Evolutionary conservation across 2,113 vertebrate genomes (phyloP), one percentile per base, ranked within the genome.

Genomic region (Leptobrachium leishanense): DNA sequence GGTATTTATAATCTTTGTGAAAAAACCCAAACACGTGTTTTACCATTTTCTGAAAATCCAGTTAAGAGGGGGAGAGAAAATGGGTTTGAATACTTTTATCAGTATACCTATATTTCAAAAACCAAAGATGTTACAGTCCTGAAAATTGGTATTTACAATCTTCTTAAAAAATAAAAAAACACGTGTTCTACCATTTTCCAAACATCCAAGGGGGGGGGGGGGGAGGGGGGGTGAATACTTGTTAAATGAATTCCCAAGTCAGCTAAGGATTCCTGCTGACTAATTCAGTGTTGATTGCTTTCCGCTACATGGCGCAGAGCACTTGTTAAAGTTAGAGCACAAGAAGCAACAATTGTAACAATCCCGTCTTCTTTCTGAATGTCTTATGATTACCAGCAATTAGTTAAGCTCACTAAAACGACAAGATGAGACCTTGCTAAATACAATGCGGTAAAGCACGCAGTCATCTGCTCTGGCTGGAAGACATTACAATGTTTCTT

Each of bases 401-500:
- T 98, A 97, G 95, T 94, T 93, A 94, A 95, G 94, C 91, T 92
- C 88, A 89, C 92, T 93, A 93, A 93, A 94, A 95, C 95, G 94
- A 95, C 95, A 92, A 94, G 94, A 96, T 87, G 91, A 92, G 92
- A 92, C 92, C 92, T 89, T 90, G 94, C 91, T 92, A 93, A 95
- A 95, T 90, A 94, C 95, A 93, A 95, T 95, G 94, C 94, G 46
- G 94, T 91, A 91, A 93, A 92, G 90, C 92, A 86, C 92, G 92
- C 92, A 91, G 91, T 90, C 91, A 92, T 94, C 89, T 91, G 90
- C 90, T 91, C 92, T 89, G 92, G 93, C 91, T 94, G 94, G 95
- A 95, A 96, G 93, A 93, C 92, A 94, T 94, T 91, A 96, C 95
- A 95, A 94, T 96, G 96, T 98, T 97, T 97, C 95, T 97, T 98